Percentiles rank a stretch among this genome's conserved stretches.
These are phyloP conservation scores for Danio jaintianensis DNA, from an alignment of 2,797 vertebrate species.

Conservation along the genomic window DNA sequence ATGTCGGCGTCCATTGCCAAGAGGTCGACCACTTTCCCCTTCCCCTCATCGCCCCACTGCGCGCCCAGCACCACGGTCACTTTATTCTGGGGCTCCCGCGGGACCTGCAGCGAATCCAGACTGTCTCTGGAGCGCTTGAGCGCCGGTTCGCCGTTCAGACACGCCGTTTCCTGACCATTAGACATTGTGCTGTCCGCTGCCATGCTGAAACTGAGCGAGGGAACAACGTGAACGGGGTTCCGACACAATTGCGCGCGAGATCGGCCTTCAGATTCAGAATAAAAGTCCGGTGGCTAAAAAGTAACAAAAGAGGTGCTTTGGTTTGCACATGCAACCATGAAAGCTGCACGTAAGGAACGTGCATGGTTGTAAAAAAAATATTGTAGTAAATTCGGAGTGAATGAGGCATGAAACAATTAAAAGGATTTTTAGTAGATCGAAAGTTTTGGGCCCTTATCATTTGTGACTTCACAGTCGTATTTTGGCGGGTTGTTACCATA, in stretches of 20 bases:
- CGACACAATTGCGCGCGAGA: neutral
- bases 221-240: neutral
- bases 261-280: constrained; percentile 14
- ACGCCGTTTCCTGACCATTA: constrained; percentile 66
- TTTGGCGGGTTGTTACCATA: constrained; percentile 9
- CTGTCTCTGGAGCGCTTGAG: constrained; percentile 75
- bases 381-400: neutral
- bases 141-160: constrained; percentile 75
- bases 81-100: constrained; percentile 78
- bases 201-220: constrained; percentile 67
- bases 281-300: neutral
- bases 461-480: neutral
- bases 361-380: neutral
- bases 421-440: no score
- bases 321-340: neutral
- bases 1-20: constrained; percentile 85
- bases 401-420: neutral
- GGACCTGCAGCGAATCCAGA: constrained; percentile 58
- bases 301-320: neutral
- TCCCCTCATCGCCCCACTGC: constrained; percentile 87
- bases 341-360: neutral
- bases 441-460: neutral
- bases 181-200: constrained; percentile 71
- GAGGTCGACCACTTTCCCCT: constrained; percentile 86
- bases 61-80: constrained; percentile 86